Percentiles rank a stretch among this genome's conserved stretches.
These are phyloP conservation scores for Mastomys coucha DNA, from an alignment of 2,113 vertebrate genomes.

Conservation along the genomic window DNA sequence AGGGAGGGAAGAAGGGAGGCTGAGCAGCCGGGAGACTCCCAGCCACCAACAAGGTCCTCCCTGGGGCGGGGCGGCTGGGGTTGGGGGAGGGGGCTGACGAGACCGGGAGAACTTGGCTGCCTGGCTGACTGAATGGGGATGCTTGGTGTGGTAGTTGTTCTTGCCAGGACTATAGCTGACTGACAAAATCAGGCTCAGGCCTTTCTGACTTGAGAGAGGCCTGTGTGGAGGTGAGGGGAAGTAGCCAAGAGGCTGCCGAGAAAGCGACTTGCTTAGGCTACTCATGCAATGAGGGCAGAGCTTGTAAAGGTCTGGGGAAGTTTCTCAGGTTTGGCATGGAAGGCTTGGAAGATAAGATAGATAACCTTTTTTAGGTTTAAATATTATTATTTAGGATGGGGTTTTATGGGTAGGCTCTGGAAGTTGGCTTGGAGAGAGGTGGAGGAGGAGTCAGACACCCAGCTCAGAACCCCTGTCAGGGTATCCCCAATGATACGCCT, in stretches of 20 bases:
- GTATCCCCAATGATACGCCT: not conserved
- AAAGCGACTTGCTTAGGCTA: constrained; percentile 36
- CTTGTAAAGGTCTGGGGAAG: not conserved
- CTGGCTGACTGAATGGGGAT: constrained; percentile 59
- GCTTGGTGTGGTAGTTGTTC: constrained; percentile 19
- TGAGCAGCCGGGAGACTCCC: constrained; percentile 73
- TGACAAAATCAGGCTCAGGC: constrained; percentile 53
- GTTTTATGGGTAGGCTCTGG: constrained; percentile 5
- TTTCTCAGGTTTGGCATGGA: constrained; percentile 50
- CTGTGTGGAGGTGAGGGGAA: constrained; percentile 33
- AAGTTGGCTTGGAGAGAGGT: no score
- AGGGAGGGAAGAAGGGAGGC: constrained; percentile 45
- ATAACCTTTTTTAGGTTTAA: constrained; percentile 56
- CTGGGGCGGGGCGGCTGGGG: constrained; percentile 60
- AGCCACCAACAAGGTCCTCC: constrained; percentile 67
- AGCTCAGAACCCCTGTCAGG: not conserved
- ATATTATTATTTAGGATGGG: constrained; percentile 53
- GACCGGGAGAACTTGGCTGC: not conserved
- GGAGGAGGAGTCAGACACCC: not conserved
- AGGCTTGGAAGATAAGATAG: not conserved
- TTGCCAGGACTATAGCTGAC: constrained; percentile 66
- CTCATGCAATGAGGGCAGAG: constrained; percentile 24
- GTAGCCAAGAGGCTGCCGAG: not conserved
- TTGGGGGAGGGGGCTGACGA: not conserved
- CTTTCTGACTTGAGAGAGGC: constrained; percentile 57